Conservation (phyloP, 2,797 vertebrate species). For the Mustela erminea region DNA sequence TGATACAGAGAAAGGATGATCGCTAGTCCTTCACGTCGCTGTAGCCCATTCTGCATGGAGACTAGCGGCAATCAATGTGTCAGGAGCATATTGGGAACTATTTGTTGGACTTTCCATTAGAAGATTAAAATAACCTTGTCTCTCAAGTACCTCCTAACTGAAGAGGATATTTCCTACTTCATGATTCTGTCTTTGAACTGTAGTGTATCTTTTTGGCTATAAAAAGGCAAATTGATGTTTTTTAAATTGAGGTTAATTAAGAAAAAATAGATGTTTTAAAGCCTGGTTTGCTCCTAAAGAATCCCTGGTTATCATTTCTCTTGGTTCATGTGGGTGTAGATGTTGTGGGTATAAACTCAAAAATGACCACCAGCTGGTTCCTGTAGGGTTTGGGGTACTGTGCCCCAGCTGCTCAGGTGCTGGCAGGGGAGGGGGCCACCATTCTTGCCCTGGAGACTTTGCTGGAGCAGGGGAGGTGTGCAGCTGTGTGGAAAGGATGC, state of each 20-base stretch:
- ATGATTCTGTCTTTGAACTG: background rate
- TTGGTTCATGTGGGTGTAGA: background rate
- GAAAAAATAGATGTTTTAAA: background rate
- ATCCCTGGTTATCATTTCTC: background rate
- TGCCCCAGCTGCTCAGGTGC: background rate
- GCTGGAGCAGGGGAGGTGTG: background rate
- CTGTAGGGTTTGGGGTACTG: background rate
- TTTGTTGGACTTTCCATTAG: background rate
- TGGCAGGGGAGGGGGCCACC: background rate
- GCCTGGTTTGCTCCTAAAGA: background rate
- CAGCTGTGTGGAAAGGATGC: background rate
- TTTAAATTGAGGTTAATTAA: background rate
- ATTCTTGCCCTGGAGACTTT: background rate
- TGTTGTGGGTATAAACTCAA: background rate
- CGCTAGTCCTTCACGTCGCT: background rate
- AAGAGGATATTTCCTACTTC: background rate
- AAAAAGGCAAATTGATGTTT: background rate
- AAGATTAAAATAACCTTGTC: background rate
- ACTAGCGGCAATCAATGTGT: background rate
- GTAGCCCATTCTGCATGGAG: background rate
- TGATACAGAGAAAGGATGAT: background rate
- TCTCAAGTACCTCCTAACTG: background rate
- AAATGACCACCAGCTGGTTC: background rate
- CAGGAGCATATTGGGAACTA: background rate
- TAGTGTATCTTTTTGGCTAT: constrained; percentile 2